These are phyloP conservation scores for Eutrigla gurnardus DNA, from an alignment of 2,797 vertebrate genomes.

Conservation along the genomic window DNA sequence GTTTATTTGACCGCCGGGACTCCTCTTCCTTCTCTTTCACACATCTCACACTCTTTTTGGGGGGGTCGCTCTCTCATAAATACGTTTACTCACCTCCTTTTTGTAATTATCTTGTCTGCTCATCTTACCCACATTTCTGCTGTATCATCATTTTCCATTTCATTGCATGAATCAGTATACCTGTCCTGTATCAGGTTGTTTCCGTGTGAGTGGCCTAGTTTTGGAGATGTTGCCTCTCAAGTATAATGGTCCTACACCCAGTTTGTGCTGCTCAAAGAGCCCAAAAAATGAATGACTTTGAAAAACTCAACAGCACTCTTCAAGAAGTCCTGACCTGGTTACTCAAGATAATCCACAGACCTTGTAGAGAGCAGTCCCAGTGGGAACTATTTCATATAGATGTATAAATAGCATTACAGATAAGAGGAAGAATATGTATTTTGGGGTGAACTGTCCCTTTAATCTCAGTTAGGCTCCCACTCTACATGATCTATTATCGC, in stretches of 20 bases:
- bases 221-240: background rate
- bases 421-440: background rate
- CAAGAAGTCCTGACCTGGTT: background rate
- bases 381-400: background rate
- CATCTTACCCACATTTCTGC: constrained; percentile 48
- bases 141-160: constrained; percentile 60
- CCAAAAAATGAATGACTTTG: background rate
- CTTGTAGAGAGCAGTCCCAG: background rate
- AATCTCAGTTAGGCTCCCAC: constrained; percentile 64
- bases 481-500: constrained; percentile 42
- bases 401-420: background rate
- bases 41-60: constrained; percentile 2
- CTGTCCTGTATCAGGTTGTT: background rate
- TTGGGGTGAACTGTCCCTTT: constrained; percentile 18
- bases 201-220: background rate
- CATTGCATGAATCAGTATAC: constrained; percentile 41
- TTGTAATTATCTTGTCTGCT: constrained; percentile 54
- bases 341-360: background rate
- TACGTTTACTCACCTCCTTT: constrained; percentile 21
- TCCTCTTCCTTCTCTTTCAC: constrained; percentile 9
- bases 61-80: constrained; percentile 9
- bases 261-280: too few relatives aligned
- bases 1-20: constrained; percentile 72
- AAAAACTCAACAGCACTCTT: background rate
- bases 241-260: too few relatives aligned